Evolutionary conservation across 1,140 invertebrate species (phyloP).

Genomic region (Drosophila subpulchrella): DNA sequence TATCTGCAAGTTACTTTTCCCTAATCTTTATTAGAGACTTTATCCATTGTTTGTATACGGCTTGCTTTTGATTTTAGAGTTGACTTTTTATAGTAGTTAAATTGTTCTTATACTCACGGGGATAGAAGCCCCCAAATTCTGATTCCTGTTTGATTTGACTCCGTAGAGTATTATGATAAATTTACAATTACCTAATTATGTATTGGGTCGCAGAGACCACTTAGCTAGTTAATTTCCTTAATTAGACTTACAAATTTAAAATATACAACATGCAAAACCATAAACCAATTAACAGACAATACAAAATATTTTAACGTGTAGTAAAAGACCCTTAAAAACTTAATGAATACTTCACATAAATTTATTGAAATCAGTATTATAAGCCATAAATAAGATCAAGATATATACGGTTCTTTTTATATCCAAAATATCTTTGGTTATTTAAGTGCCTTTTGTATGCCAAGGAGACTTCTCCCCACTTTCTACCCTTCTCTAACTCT

Average conservation of each 20-base stretch:
- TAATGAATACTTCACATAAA: constrained; percentile 18
- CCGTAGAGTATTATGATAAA: constrained; percentile 22
- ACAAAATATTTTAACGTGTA: constrained; percentile 56
- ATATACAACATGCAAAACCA: constrained; percentile 46
- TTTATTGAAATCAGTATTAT: constrained; percentile 21
- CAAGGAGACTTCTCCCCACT: constrained; percentile 26
- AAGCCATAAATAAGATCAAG: constrained; percentile 24
- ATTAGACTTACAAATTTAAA: constrained; percentile 63
- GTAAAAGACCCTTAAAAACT: constrained; percentile 30
- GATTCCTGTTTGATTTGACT: constrained; percentile 29
- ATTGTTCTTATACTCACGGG: constrained; percentile 23
- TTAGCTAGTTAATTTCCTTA: constrained; percentile 71
- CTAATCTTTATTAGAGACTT: constrained; percentile 20
- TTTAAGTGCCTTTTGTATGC: constrained; percentile 73
- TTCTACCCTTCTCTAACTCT: constrained; percentile 1
- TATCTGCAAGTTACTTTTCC: constrained; percentile 65
- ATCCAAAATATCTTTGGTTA: constrained; percentile 51
- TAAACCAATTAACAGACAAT: constrained; percentile 77
- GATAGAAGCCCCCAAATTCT: constrained; percentile 16
- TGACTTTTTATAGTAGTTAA: constrained; percentile 30
- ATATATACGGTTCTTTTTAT: constrained; percentile 41
- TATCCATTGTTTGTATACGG: constrained; percentile 18
- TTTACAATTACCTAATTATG: constrained; percentile 35
- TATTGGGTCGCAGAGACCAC: constrained; percentile 20
- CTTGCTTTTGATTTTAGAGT: constrained; percentile 40